Conservation (phyloP, 2,888 invertebrate species). For the Cephonodes hylas region DNA sequence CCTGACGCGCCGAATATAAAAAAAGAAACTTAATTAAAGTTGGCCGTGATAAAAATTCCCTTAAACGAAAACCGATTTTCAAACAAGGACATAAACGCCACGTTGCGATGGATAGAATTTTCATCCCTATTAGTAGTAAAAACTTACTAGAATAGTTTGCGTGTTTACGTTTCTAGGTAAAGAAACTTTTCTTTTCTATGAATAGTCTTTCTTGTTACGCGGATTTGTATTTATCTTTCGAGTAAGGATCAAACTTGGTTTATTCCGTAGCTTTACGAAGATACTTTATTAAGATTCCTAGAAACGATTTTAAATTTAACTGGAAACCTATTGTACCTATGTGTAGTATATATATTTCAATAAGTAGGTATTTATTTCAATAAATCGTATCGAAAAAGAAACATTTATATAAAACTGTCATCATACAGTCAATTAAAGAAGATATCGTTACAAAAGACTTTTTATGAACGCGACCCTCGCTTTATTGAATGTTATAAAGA, state of each 20-base stretch:
- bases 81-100: constrained; percentile 14
- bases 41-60: constrained; percentile 22
- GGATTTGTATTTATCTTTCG: neutral
- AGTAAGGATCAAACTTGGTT: neutral
- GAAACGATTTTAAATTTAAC: neutral
- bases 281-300: neutral
- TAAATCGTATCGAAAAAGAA: too few species aligned
- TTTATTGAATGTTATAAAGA: neutral
- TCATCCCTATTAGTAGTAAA: constrained; percentile 8
- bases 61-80: constrained; percentile 23
- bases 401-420: too few species aligned
- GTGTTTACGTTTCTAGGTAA: neutral
- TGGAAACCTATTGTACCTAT: too few species aligned
- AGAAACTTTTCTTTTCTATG: neutral
- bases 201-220: neutral
- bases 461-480: neutral
- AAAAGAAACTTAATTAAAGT: constrained; percentile 32
- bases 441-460: neutral
- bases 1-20: constrained; percentile 21
- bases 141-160: neutral
- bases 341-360: too few species aligned
- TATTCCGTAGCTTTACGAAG: neutral
- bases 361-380: too few species aligned
- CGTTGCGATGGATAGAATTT: constrained; percentile 12
- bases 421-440: neutral